Evolutionary conservation across 1,140 invertebrate genomes (phyloP), one percentile per base, ranked within the genome.

Genomic region (Globodera rostochiensis): DNA sequence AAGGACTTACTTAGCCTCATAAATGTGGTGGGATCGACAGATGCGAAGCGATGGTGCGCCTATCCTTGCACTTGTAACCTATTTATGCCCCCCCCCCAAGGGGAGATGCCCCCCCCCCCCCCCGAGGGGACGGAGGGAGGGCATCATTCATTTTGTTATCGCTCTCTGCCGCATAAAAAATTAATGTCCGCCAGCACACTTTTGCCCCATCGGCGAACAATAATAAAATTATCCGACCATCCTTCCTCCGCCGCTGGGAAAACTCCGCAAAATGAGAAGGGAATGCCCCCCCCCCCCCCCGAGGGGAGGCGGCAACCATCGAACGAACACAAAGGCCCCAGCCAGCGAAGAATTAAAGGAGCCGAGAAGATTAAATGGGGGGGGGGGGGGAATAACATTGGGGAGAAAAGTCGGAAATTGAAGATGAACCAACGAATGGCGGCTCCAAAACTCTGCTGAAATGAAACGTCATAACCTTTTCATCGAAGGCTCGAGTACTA

Each of bases 141-240:
- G 36, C 36, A 6, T 19, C 57, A 64, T 64, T 64, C 57, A 64
- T 64, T 64, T 64, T 19, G 57, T 64, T 64, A 64, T 64, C 57
- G 11, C 57, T 64, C 19, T 64, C 57, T 15, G 11, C 57, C 11
- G 5, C 19, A 64, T 64, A 64, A 64, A 64, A 64, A 64, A 15
- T 13, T 64, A 64, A 64, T 64, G 57, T 64, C 19, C 57, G 15
- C 15, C 57, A 64, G 57, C 19, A 19, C 57, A 64, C 57, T 64
- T 64, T 36, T 64, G 11, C 11, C 57, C 57, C 57, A 64, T 64
- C 57, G 57, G 19, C 19, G 57, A 64, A 64, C 50, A 53, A 64
- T 64, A 64, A 64, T 64, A 64, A 64, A 64, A 64, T 64, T 64
- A 64, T 64, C 57, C 57, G 57, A 64, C 57, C 57, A 64, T 64